Conservation (phyloP, 2,888 invertebrate genomes). For the Dryococelus australis region DNA sequence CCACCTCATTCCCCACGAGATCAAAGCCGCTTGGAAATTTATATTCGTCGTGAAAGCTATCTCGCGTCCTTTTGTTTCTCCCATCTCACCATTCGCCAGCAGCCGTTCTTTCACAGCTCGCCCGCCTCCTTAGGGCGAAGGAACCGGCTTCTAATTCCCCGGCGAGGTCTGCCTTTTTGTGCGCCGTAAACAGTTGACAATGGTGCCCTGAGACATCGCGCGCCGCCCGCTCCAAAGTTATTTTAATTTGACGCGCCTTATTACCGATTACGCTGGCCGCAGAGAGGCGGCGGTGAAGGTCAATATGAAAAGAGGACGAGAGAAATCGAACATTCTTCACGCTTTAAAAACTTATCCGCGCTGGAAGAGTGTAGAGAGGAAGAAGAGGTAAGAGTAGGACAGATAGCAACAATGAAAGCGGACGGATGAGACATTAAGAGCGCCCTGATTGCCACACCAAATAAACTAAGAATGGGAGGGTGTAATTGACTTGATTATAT, state of each 20-base stretch:
- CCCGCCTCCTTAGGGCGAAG: neutral
- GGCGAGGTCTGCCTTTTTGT: constrained; percentile 40
- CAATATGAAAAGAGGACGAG: constrained; percentile 29
- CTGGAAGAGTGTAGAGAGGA: neutral
- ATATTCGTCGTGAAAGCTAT: neutral
- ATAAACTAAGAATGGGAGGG: constrained; percentile 20
- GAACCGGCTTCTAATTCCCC: neutral
- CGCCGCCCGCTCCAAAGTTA: constrained; percentile 31
- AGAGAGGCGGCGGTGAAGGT: constrained; percentile 35
- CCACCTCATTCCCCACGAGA: too few relatives aligned
- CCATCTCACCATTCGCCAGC: neutral
- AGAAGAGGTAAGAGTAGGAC: neutral
- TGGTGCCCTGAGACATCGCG: constrained; percentile 39
- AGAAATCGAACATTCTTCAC: constrained; percentile 39
- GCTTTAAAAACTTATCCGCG: constrained; percentile 28
- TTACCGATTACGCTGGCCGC: constrained; percentile 44
- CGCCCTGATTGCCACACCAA: neutral
- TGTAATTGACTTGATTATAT: constrained; percentile 30
- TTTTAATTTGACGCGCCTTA: constrained; percentile 44
- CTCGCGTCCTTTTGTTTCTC: neutral
- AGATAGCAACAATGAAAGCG: too few relatives aligned
- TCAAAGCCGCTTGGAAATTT: neutral
- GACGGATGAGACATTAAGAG: neutral
- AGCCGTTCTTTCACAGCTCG: neutral
- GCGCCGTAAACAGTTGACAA: constrained; percentile 43